Evolutionary conservation across 1,140 invertebrate species (phyloP).

Genomic region (Pogonus chalceus): DNA sequence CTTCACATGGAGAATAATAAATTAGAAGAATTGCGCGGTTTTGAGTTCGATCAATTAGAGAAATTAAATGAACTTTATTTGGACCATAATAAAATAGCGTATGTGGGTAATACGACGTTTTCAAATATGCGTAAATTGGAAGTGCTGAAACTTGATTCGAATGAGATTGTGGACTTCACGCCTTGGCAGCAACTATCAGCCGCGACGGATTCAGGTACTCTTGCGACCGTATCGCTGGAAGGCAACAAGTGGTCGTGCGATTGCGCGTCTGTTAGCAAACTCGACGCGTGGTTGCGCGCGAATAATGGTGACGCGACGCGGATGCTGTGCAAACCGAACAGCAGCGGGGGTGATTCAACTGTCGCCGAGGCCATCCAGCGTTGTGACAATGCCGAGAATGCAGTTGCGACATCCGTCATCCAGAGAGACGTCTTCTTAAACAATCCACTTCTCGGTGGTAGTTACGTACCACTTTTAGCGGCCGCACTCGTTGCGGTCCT

Average conservation of each 20-base stretch:
- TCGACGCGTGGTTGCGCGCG: slow-evolving; percentile 53
- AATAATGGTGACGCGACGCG: slow-evolving; percentile 49
- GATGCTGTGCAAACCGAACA: slow-evolving; percentile 45
- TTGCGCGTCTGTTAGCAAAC: slow-evolving; percentile 51
- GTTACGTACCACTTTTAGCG: slow-evolving; percentile 59
- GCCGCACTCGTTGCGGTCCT: slow-evolving; percentile 63
- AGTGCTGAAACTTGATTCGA: slow-evolving; percentile 68
- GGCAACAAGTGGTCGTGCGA: slow-evolving; percentile 66
- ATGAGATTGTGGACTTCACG: slow-evolving; percentile 64
- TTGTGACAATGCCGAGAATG: slow-evolving; percentile 51
- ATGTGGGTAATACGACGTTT: slow-evolving; percentile 69
- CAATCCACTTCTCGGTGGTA: slow-evolving; percentile 41
- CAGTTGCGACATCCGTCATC: slow-evolving; percentile 49
- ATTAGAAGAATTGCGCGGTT: slow-evolving; percentile 59
- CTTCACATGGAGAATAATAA: slow-evolving; percentile 77
- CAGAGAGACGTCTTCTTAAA: slow-evolving; percentile 47
- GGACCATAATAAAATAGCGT: slow-evolving; percentile 63
- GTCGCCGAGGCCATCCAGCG: slow-evolving; percentile 50
- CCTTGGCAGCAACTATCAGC: slow-evolving; percentile 55
- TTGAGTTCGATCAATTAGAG: slow-evolving; percentile 63
- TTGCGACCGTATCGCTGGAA: slow-evolving; percentile 50
- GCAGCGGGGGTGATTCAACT: slow-evolving; percentile 41
- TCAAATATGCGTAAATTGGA: slow-evolving; percentile 59
- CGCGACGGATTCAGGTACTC: slow-evolving; percentile 40
- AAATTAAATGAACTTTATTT: slow-evolving; percentile 71